Base-by-base conservation (phyloP, 2,113 vertebrate genomes). In the Oncorhynchus clarkii region DNA sequence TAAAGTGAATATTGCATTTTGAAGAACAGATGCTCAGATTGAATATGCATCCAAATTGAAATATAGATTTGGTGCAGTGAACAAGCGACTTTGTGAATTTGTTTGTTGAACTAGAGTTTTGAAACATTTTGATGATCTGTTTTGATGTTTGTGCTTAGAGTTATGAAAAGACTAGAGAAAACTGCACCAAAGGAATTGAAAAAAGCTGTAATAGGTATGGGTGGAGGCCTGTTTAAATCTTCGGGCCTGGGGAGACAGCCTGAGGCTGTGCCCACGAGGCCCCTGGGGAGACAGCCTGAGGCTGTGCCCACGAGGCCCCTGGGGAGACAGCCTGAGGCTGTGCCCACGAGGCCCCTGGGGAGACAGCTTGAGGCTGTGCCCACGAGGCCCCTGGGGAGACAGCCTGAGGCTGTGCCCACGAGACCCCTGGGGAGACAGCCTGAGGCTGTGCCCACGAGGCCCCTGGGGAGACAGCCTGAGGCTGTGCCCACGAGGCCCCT, bases 291-390 rank as follows among this genome's bases (percentile, higher is more conserved):
- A 39, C 39, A 39, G 39, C 8, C 2, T 39, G 5, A 34, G 31
- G 31, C 75, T 80, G 54, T 31, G 71, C 84, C 80, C 74, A 14
- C 73, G 72, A 78, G 82, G 78, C 78, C 82, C 85, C 67, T 68
- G 1, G 39, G 39, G 9, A 11, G 9, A 2, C 8, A 9, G 7
- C 34, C 8, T 39, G 80, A 78, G 77, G 4, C 29, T 31, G 29
- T 31, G 73, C 84, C 80, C 74, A 14, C 75, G 74, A 78, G 83
- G 78, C 80, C 82, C 85, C 66, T 71, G 29, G 29, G 29, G 29
- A 39, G 39, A 39, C 39, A 39, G 39, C 8, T 8, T 39, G 5
- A 34, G 31, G 31, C 75, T 80, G 54, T 31, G 71, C 84, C 80
- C 74, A 14, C n/a, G n/a, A n/a, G n/a, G n/a, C n/a, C n/a, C 27